These are phyloP conservation scores for Hipparchia semele DNA, from an alignment of 2,888 invertebrate species.

Conservation along the genomic window DNA sequence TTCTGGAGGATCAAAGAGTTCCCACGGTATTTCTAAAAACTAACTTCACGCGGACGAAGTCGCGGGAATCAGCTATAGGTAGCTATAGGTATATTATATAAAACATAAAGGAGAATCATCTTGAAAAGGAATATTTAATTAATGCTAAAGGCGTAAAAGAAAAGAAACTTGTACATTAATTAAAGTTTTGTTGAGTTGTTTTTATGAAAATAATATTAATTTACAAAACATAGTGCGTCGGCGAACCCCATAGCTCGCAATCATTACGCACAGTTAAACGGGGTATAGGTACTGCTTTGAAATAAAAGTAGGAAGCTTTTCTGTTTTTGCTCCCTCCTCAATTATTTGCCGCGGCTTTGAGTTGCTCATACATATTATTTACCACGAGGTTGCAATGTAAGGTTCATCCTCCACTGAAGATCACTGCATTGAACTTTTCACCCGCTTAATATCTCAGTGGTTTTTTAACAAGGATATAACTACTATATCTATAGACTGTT, in stretches of 20 bases:
- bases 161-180: not conserved
- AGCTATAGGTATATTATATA: too few relatives aligned
- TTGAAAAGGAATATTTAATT: too few relatives aligned
- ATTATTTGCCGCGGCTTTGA: constrained; percentile 28
- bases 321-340: constrained; percentile 16
- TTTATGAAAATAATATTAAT: not conserved
- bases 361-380: constrained; percentile 28
- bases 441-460: not conserved
- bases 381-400: constrained; percentile 9
- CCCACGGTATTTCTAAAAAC: too few relatives aligned
- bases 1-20: too few relatives aligned
- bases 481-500: not conserved
- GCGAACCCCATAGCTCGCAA: not conserved
- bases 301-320: constrained; percentile 24
- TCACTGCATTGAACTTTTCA: not conserved
- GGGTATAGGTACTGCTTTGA: constrained; percentile 12
- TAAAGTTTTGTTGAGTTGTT: not conserved
- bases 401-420: constrained; percentile 1
- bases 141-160: too few relatives aligned
- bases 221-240: not conserved
- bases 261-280: constrained; percentile 20
- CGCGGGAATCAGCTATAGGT: too few relatives aligned
- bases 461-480: not conserved
- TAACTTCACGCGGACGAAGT: too few relatives aligned
- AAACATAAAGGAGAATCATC: too few relatives aligned